phyloP scores from a whole-genome alignment of 35 echinoderm and acorn worm species.

The Ophiothrix spiculata region DNA sequence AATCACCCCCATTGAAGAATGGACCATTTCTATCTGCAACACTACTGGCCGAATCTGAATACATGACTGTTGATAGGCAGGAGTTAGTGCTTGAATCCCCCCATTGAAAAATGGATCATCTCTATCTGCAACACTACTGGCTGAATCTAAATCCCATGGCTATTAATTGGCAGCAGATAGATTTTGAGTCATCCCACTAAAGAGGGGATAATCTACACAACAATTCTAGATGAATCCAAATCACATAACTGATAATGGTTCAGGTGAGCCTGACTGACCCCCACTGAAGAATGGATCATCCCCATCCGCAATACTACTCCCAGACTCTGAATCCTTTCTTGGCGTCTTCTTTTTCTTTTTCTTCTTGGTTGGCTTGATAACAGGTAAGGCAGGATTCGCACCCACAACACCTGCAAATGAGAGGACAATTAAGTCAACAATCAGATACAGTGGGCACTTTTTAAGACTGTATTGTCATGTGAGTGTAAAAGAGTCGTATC shows the following conservation, averaged over 20 bases:
- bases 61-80: background rate
- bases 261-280: slow-evolving; percentile 9
- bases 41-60: background rate
- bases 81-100: too few relatives aligned
- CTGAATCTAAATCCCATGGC: too few relatives aligned
- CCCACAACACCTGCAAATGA: slow-evolving; percentile 2
- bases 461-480: background rate
- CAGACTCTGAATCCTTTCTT: background rate
- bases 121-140: too few relatives aligned
- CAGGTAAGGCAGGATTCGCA: background rate
- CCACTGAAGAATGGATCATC: slow-evolving; percentile 25
- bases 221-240: background rate
- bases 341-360: slow-evolving; percentile 54
- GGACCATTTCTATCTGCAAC: slow-evolving; percentile 28
- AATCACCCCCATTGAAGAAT: slow-evolving; percentile 9
- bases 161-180: background rate
- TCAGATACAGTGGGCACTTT: background rate
- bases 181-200: background rate
- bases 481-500: too few relatives aligned
- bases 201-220: too few relatives aligned
- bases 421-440: background rate
- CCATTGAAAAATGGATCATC: too few relatives aligned
- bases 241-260: too few relatives aligned
- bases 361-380: slow-evolving; percentile 51
- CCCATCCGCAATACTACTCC: background rate